Evolutionary conservation across 2,113 vertebrate genomes (phyloP).

Genomic region (Myiozetetes cayanensis): DNA sequence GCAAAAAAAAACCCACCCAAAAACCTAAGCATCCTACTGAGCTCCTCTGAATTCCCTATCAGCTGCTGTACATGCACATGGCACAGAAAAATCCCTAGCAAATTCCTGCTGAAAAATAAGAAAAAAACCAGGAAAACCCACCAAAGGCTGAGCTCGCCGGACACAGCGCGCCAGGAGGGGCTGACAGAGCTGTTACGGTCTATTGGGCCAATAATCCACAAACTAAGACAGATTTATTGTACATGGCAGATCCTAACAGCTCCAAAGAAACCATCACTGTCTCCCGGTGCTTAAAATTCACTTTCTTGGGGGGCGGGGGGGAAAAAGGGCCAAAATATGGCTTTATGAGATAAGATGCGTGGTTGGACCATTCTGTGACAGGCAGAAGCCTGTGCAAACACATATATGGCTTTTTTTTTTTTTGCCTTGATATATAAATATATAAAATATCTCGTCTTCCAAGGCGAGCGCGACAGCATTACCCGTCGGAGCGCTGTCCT

Average conservation of each 20-base stretch:
- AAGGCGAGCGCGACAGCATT: background rate
- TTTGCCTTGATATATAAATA: constrained; percentile 45
- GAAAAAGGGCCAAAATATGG: constrained; percentile 54
- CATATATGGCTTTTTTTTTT: background rate
- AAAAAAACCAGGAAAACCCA: constrained; percentile 13
- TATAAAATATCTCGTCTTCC: constrained; percentile 39
- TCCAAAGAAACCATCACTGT: constrained; percentile 66
- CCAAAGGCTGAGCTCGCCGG: constrained; percentile 28
- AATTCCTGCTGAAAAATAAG: constrained; percentile 32
- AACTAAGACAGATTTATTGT: constrained; percentile 71
- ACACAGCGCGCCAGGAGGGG: constrained; percentile 51
- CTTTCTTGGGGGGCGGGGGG: background rate
- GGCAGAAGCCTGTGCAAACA: constrained; percentile 41
- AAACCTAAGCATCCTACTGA: background rate
- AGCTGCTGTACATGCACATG: background rate
- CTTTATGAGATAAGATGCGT: constrained; percentile 52
- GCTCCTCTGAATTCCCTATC: constrained; percentile 29
- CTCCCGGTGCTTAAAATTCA: constrained; percentile 60
- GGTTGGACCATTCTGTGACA: constrained; percentile 23
- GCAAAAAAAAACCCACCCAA: fast-evolving
- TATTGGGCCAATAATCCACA: constrained; percentile 67
- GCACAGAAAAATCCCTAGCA: constrained; percentile 40
- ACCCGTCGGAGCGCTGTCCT: background rate
- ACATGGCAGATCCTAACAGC: constrained; percentile 65
- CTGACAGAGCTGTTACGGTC: constrained; percentile 66